Evolutionary conservation across 2,113 vertebrate species (phyloP).

Genomic region (Morone saxatilis): DNA sequence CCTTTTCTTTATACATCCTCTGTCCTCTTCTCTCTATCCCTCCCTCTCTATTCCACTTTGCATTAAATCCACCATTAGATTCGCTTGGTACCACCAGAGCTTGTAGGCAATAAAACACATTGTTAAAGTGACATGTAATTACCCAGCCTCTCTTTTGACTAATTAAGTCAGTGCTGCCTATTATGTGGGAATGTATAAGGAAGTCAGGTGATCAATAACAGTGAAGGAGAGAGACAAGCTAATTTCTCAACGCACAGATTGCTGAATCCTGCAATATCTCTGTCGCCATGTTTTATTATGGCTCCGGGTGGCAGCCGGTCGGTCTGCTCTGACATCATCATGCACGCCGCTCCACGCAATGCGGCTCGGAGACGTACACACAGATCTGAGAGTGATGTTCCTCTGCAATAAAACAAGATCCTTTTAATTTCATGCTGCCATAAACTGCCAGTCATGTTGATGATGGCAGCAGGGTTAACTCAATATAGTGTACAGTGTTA

Average conservation of each 20-base stretch:
- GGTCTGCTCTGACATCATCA: conserved; percentile 36
- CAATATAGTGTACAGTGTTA: conserved; percentile 4
- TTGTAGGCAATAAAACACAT: conserved; percentile 82
- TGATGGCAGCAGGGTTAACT: conserved; percentile 24
- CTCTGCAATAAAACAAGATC: conserved; percentile 52
- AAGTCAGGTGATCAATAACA: conserved; percentile 84
- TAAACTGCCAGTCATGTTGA: conserved; percentile 66
- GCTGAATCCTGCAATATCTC: conserved; percentile 63
- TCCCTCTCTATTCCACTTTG: conserved; percentile 48
- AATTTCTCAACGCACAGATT: conserved; percentile 70
- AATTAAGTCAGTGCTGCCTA: conserved; percentile 80
- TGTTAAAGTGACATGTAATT: conserved; percentile 83
- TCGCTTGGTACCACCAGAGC: conserved; percentile 46
- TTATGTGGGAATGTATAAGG: conserved; percentile 79
- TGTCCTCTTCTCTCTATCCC: neutral
- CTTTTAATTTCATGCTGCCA: conserved; percentile 73
- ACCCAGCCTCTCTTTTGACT: conserved; percentile 79
- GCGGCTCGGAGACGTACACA: neutral
- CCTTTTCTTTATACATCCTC: neutral
- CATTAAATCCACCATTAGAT: conserved; percentile 69
- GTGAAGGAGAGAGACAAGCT: conserved; percentile 69
- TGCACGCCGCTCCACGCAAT: neutral
- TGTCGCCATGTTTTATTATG: conserved; percentile 32
- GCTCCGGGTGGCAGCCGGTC: conserved; percentile 16
- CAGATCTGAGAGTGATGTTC: conserved; percentile 42